These are phyloP conservation scores for Laticauda laticaudata DNA, from an alignment of 2,113 vertebrate genomes.

Conservation along the genomic window DNA sequence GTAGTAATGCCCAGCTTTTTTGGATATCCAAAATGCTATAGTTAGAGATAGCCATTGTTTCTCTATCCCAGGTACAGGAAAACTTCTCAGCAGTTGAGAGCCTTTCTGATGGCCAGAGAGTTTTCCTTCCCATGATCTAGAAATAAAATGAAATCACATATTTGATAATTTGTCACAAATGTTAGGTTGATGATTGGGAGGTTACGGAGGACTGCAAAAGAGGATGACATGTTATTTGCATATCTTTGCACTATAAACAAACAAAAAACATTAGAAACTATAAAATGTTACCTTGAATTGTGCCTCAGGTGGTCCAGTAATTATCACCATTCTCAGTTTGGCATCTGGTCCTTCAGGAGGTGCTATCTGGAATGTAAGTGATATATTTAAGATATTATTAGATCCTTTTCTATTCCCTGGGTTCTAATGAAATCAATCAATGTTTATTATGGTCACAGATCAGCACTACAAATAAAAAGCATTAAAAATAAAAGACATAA, in stretches of 20 bases:
- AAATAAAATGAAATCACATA: neutral
- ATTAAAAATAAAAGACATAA: neutral
- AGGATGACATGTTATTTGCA: neutral
- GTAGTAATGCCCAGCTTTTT: neutral
- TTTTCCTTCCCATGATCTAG: neutral
- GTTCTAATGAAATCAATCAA: neutral
- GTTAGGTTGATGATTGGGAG: neutral
- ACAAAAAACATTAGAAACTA: neutral
- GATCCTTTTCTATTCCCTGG: too few species aligned
- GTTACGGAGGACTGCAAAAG: neutral
- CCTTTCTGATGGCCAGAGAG: neutral
- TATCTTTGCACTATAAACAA: neutral
- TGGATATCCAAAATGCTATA: neutral
- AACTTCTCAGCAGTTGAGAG: neutral
- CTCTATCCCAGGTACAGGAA: neutral
- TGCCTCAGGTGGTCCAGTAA: conserved; percentile 94
- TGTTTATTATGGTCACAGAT: neutral
- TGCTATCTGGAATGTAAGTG: conserved; percentile 83
- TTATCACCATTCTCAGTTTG: conserved; percentile 95
- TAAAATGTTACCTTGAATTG: conserved; percentile 89
- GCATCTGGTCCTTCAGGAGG: conserved; percentile 92
- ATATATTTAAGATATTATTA: conserved; percentile 36
- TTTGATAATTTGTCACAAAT: neutral
- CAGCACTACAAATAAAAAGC: neutral
- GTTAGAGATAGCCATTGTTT: neutral